phyloP scores from a whole-genome alignment of 2,797 vertebrate genomes.

The Threskiornis aethiopicus region DNA sequence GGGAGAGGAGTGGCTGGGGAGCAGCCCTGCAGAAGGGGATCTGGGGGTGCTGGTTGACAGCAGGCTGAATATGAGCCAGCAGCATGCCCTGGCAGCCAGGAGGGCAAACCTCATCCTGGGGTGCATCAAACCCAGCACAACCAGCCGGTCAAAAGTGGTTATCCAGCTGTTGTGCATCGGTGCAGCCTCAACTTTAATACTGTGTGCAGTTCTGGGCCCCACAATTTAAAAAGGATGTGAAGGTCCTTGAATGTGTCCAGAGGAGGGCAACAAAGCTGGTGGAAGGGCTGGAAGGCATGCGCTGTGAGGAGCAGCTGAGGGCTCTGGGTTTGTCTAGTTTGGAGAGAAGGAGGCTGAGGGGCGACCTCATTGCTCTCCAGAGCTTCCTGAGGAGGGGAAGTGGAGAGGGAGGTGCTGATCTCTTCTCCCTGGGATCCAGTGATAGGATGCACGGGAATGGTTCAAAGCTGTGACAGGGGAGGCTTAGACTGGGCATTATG shows the following conservation, averaged over 20 bases:
- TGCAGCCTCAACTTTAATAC: rapidly evolving
- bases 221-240: too few relatives aligned
- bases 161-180: rapidly evolving
- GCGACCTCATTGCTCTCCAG: neutral
- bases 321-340: neutral
- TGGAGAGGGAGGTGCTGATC: neutral
- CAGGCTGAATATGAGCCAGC: neutral
- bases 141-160: neutral
- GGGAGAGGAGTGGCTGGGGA: neutral
- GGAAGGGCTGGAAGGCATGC: neutral
- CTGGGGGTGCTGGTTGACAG: neutral
- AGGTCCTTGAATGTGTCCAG: too few relatives aligned
- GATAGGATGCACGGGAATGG: rapidly evolving
- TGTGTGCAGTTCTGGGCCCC: neutral
- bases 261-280: neutral
- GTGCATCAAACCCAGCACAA: neutral
- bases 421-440: neutral
- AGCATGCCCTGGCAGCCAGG: neutral
- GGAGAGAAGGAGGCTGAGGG: neutral
- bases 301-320: neutral
- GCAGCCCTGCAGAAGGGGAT: neutral
- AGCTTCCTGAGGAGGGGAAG: neutral
- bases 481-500: neutral
- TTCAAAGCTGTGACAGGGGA: rapidly evolving
- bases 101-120: neutral